Conservation (phyloP, 2,797 vertebrate species). For the Morus bassanus region DNA sequence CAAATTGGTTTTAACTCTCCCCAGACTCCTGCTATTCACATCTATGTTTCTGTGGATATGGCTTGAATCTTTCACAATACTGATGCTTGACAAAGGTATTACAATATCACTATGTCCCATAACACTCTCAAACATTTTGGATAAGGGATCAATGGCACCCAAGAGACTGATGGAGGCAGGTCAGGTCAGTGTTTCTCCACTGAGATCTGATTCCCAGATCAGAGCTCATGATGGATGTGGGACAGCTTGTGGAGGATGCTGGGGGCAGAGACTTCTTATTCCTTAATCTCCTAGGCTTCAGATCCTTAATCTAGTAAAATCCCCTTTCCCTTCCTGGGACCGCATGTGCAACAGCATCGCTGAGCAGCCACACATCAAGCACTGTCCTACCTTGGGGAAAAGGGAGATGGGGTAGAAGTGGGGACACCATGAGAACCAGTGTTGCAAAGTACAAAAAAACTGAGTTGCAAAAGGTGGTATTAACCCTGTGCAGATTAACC, state of each 20-base stretch:
- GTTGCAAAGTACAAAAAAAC: background rate
- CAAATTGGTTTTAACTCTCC: background rate
- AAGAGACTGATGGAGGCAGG: background rate
- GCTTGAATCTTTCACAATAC: background rate
- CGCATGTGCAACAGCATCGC: accelerated
- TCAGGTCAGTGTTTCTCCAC: background rate
- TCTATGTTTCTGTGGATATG: background rate
- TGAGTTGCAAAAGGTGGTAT: background rate
- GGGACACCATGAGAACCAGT: background rate
- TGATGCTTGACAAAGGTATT: background rate
- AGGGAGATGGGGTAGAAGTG: background rate
- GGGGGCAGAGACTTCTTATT: background rate
- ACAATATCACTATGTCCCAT: background rate
- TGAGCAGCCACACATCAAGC: background rate
- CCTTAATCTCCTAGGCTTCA: background rate
- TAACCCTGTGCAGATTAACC: background rate
- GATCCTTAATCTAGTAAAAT: background rate
- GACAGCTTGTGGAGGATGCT: background rate
- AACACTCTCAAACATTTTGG: background rate
- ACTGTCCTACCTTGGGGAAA: background rate
- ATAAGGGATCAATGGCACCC: background rate
- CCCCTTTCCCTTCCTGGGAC: background rate
- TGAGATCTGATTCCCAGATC: background rate
- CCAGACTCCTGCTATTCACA: background rate
- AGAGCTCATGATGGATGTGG: background rate